Base-by-base conservation (phyloP, 2,888 invertebrate genomes). In the Monopis laevigella region DNA sequence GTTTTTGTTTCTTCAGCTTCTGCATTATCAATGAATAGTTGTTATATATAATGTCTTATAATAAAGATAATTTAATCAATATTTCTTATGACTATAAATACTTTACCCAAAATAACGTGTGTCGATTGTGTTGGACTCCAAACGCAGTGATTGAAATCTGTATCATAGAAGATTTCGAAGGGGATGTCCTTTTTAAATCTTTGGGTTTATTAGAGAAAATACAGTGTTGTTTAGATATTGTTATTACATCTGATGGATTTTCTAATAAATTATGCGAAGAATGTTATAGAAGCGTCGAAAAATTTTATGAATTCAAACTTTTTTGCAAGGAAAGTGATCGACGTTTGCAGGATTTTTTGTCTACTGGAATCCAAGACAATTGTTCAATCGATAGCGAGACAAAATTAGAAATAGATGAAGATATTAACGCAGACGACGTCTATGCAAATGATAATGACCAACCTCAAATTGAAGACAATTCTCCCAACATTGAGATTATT, bases 111-210 rank as follows among this genome's bases (percentile, higher is more conserved):
- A 53, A 58, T 6, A 58, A 71, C 36, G 57, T 75, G 0, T 78
- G 78, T 42, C 55, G 75, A 46, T 48, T 77, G 5, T 78, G 78
- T 46, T 75, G 72, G 71, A 53, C 49, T 24, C 57, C 48, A 46
- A 56, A 67, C 39, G 65, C 62, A 2, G 48, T 2, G 17, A 32
- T n/a, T 17, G 32, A 32, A 8, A 32, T 32, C 16, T 10, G 10
- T 8, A 4, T 17, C 3, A 32, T 17, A 17, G 4, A 8, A 2
- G 8, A 7, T 7, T 7, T 8, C 8, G 24, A 7, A 21, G 10
- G 10, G 3, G 40, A 42, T 4, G 40, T 45, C 35, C 48, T 47
- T 51, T 55, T 14, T 13, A 32, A 39, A 24, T 41, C 45, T 10
- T n/a, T n/a, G n/a, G 45, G 46, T 12, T 38, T 71, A 27, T 27